Base-by-base conservation (phyloP, 2,797 vertebrate genomes). In the Onychomys arenicola region DNA sequence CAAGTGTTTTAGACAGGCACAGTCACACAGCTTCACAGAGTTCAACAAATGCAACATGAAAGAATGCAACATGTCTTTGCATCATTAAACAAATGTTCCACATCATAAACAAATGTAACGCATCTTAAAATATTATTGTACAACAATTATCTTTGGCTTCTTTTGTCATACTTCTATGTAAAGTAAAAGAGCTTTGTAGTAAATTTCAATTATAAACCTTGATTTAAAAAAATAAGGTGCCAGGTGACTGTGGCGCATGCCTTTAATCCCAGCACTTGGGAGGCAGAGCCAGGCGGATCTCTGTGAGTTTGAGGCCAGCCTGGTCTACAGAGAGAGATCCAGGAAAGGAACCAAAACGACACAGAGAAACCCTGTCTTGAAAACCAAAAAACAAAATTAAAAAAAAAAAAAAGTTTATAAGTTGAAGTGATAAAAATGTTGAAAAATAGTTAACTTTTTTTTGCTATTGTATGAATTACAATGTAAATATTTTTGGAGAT, bases 391-490 rank as follows among this genome's bases (percentile, higher is more conserved):
- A 52, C 49, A 52, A 52, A 52, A 52, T 52, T 14, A 52, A 52
- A 52, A 14, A 52, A 52, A 71, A 71, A 21, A 37, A 61, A 83
- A 52, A 63, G 14, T 77, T 89, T 95, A 49, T 43, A 82, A 93
- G 43, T 90, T 86, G 95, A 78, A 80, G 11, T 96, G 12, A 81
- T 81, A 94, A 91, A 61, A 94, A 32, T 92, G 61, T 93, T 95
- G 88, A 85, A 93, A 57, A 83, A 27, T 52, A 93, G 76, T 61
- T 84, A 59, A 67, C 11, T 61, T 46, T 46, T 82, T 82, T 80
- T 61, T 61, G 57, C 32, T 67, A n/a, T 32, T 67, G 46, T 67
- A 67, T 49, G 61, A 67, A n/a, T 67, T 32, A 85, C 52, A 23
- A 49, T 34, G 71, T 85, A 67, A 67, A n/a, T 85, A 25, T 12